Evolutionary conservation across 2,888 invertebrate species (phyloP), one percentile per base, ranked within the genome.

Genomic region (Liopterus haemorrhoidalis): DNA sequence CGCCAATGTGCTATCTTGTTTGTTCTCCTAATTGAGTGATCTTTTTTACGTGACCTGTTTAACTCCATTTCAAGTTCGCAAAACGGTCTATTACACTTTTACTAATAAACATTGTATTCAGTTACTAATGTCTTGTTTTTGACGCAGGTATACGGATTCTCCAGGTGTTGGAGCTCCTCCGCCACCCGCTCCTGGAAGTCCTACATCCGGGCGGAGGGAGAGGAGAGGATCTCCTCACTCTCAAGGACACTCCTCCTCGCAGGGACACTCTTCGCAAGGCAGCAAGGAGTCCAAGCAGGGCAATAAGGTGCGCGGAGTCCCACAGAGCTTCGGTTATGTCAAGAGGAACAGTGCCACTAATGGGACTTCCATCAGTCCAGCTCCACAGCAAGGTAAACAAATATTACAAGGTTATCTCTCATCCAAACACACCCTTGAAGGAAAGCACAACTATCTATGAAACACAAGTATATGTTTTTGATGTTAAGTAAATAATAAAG

Each of bases 251-350:
- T 39, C 48, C 38, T 35, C 46, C 53, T 71, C 71, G 28, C 68
- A 72, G 18, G 69, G 36, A 20, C 14, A 11, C 16, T 38, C 38
- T 15, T 38, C 38, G 2, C 24, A 21, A 8, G 57, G 59, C 32
- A 60, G 57, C 37, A 74, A 74, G 48, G 74, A 76, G 3, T 75
- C 75, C 48, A 71, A 72, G 53, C 67, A 73, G 53, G 76, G 81
- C 57, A 78, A 80, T 25, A 88, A 87, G 66, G 75, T 73, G 36
- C 64, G 75, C 49, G 81, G 81, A 9, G 85, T 85, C 9, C 87
- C 88, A 5, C 86, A 87, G 57, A 87, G 81, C 65, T 89, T 89
- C 60, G 88, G 88, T 39, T 89, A 89, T 64, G 83, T 87, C 32
- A 89, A 89, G 63, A 76, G 87, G 57, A 71, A 73, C 54, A 72